Percentiles rank a stretch among this genome's conserved stretches.
Conservation (phyloP, 2,113 vertebrate species). For the Rhea pennata region DNA sequence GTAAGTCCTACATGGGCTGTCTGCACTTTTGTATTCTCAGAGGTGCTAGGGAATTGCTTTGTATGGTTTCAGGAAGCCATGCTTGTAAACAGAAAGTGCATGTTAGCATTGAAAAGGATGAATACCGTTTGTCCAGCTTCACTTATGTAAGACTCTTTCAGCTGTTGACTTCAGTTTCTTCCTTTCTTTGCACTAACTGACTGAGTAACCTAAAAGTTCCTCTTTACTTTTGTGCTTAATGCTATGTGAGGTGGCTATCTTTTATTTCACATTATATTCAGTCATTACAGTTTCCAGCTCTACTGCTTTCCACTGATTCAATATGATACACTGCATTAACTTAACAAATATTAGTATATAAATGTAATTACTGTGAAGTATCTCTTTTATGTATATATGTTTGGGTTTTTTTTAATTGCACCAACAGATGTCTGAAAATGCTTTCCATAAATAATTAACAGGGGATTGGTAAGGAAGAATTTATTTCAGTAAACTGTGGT, state of each 20-base stretch:
- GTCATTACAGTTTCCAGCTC: neutral
- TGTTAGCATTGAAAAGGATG: neutral
- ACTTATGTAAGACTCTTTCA: neutral
- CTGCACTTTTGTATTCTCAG: neutral
- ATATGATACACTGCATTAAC: neutral
- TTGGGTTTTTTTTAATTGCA: neutral
- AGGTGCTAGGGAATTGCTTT: too few relatives aligned
- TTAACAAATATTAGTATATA: neutral
- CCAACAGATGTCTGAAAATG: neutral
- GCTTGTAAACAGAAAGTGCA: neutral
- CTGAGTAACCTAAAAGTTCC: neutral
- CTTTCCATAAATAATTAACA: neutral
- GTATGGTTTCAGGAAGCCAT: neutral
- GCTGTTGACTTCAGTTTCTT: neutral
- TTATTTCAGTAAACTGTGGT: neutral
- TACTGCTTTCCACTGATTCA: neutral
- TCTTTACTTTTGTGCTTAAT: neutral
- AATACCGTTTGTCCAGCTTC: neutral
- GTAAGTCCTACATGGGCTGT: fast-evolving
- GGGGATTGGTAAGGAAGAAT: neutral
- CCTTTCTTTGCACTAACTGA: neutral
- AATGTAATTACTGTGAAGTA: neutral
- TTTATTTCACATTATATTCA: neutral
- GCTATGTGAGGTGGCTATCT: neutral
- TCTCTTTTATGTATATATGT: neutral